Conservation (phyloP, 2,888 invertebrate species). For the Chrysopilus asiliformis region DNA sequence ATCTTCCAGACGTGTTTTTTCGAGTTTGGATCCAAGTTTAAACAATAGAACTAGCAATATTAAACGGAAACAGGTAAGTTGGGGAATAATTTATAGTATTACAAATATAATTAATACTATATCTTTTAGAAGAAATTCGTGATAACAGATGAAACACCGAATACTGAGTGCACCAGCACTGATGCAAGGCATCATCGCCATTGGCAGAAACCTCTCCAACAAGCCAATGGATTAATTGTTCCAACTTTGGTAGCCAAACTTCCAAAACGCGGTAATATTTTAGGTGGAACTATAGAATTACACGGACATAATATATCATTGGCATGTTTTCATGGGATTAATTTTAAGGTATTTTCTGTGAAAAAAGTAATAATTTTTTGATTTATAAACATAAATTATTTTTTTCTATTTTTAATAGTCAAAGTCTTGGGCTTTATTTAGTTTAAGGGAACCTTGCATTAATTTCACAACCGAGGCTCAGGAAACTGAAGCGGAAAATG, state of each 20-base stretch:
- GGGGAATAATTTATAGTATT: too few relatives aligned
- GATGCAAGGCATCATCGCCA: conserved; percentile 79
- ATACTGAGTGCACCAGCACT: conserved; percentile 31
- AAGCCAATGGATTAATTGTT: conserved; percentile 68
- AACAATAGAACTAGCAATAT: conserved; percentile 31
- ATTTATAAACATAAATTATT: not conserved
- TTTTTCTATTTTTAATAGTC: conserved; percentile 32
- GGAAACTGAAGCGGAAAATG: conserved; percentile 57
- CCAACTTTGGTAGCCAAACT: conserved; percentile 55
- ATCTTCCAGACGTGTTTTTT: conserved; percentile 85
- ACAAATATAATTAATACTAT: too few relatives aligned
- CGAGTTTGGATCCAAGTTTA: conserved; percentile 46
- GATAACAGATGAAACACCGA: conserved; percentile 19
- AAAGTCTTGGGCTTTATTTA: conserved; percentile 93
- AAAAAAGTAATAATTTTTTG: not conserved
- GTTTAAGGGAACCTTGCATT: conserved; percentile 81
- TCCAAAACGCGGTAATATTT: conserved; percentile 59
- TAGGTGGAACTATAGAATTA: conserved; percentile 80
- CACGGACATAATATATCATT: conserved; percentile 83
- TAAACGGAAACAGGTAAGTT: conserved; percentile 27
- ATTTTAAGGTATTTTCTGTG: conserved; percentile 54
- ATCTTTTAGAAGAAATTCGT: conserved; percentile 36
- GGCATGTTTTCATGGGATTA: conserved; percentile 95
- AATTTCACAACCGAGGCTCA: conserved; percentile 90
- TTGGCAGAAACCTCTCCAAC: conserved; percentile 80